These are phyloP conservation scores for Arion vulgaris DNA, from an alignment of 1,140 invertebrate species.

Conservation along the genomic window DNA sequence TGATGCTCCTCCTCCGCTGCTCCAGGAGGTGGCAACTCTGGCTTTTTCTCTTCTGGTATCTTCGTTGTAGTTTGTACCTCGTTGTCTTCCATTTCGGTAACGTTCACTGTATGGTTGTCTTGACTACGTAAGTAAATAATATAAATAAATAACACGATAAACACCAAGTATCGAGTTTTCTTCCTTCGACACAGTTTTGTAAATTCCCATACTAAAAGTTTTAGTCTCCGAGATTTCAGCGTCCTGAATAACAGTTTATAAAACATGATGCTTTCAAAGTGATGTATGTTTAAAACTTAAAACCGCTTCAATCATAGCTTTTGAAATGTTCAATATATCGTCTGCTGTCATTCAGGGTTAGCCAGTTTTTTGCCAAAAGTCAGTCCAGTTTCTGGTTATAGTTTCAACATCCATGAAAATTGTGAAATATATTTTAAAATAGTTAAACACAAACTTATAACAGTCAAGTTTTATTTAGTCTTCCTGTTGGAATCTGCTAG, in stretches of 20 bases:
- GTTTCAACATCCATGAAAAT: too few relatives aligned
- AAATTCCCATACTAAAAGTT: not conserved
- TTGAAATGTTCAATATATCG: not conserved
- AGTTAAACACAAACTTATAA: too few relatives aligned
- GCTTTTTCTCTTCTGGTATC: slow-evolving; percentile 37
- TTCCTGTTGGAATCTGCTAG: too few relatives aligned
- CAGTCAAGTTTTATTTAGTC: too few relatives aligned
- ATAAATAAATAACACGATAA: not conserved
- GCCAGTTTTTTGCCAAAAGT: too few relatives aligned
- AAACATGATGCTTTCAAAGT: slow-evolving; percentile 5
- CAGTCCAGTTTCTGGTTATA: too few relatives aligned
- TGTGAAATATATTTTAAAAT: too few relatives aligned
- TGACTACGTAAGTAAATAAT: not conserved
- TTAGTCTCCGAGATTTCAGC: slow-evolving; percentile 3
- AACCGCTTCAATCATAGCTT: not conserved
- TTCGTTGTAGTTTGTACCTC: slow-evolving; percentile 37
- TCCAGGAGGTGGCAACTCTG: slow-evolving; percentile 57
- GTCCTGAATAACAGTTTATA: not conserved
- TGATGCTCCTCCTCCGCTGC: slow-evolving; percentile 86
- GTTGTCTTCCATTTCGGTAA: slow-evolving; percentile 34
- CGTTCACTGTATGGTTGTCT: slow-evolving; percentile 10
- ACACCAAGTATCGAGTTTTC: not conserved
- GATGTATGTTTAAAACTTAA: too few relatives aligned
- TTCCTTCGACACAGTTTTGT: not conserved
- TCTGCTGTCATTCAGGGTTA: not conserved